A percentile compares a stretch with the other conserved stretches of the same genome.
Conservation (phyloP, 2,113 vertebrate species). For the Xenus cinereus region DNA sequence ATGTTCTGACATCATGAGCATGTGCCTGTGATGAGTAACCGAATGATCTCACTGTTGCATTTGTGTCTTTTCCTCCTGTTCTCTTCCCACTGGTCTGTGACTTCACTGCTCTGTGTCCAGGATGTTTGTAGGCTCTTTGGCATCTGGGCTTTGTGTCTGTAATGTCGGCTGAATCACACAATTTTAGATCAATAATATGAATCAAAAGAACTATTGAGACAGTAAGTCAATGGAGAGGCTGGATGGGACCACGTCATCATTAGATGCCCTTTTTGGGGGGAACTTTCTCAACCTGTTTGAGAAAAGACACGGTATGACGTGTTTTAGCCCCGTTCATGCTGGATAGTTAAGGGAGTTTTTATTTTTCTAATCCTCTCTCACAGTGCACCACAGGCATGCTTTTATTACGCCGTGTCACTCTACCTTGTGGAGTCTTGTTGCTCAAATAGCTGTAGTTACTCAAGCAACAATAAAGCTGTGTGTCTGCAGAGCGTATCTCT, state of each 20-base stretch:
- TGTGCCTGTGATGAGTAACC: background rate
- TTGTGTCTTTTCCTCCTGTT: background rate
- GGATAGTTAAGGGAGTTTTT: conserved; percentile 1
- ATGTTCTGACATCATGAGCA: background rate
- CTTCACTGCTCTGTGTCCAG: background rate
- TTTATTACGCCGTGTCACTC: background rate
- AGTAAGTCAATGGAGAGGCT: background rate
- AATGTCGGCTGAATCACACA: background rate
- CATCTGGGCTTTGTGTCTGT: background rate
- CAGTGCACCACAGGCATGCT: background rate
- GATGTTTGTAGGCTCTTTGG: background rate
- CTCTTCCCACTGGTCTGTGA: background rate
- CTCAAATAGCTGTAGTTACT: conserved; percentile 28
- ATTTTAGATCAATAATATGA: background rate
- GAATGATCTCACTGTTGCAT: background rate
- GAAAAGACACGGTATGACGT: background rate
- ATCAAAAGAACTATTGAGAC: background rate
- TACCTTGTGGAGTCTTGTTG: conserved; percentile 3
- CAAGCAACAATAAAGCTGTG: background rate
- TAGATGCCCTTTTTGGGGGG: fast-evolving
- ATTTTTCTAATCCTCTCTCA: conserved; percentile 9
- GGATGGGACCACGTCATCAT: background rate
- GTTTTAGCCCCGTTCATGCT: background rate
- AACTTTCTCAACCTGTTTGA: background rate
- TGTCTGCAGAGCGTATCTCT: background rate